Conservation (phyloP, 2,797 vertebrate species). For the Gadopsis marmoratus region DNA sequence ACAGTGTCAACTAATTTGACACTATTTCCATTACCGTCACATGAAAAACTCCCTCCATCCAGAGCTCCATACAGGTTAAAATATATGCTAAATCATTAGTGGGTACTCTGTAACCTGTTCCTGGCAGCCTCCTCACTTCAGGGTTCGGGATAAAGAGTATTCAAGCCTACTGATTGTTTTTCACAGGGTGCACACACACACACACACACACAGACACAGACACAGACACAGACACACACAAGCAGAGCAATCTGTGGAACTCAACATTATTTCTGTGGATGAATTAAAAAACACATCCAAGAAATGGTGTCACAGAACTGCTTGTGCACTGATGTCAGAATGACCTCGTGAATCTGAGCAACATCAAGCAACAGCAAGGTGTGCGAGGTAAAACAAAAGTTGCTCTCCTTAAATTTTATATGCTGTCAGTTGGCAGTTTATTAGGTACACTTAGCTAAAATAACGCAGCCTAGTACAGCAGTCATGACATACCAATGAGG, state of each 20-base stretch:
- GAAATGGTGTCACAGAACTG: constrained; percentile 39
- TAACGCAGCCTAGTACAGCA: background rate
- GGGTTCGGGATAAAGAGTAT: constrained; percentile 6
- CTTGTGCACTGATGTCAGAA: constrained; percentile 17
- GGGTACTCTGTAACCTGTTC: background rate
- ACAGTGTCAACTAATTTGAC: constrained; percentile 18
- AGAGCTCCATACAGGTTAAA: background rate
- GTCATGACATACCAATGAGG: background rate
- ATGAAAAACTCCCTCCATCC: background rate
- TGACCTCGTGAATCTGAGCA: constrained; percentile 3
- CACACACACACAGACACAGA: background rate
- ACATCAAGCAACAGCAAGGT: background rate
- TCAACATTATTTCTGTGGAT: constrained; percentile 66
- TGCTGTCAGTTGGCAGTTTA: background rate
- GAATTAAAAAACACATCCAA: constrained; percentile 56
- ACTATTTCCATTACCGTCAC: background rate
- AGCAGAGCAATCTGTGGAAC: constrained; percentile 26
- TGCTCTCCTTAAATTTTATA: background rate
- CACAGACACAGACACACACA: background rate
- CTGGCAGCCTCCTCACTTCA: constrained; percentile 18
- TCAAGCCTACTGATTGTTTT: constrained; percentile 36
- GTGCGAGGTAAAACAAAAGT: background rate
- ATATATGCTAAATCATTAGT: background rate
- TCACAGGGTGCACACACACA: background rate
- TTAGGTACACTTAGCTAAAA: background rate